Percentiles rank a stretch among this genome's conserved stretches.
Evolutionary conservation across 2,113 vertebrate genomes (phyloP).

Genomic region (Bucco capensis): DNA sequence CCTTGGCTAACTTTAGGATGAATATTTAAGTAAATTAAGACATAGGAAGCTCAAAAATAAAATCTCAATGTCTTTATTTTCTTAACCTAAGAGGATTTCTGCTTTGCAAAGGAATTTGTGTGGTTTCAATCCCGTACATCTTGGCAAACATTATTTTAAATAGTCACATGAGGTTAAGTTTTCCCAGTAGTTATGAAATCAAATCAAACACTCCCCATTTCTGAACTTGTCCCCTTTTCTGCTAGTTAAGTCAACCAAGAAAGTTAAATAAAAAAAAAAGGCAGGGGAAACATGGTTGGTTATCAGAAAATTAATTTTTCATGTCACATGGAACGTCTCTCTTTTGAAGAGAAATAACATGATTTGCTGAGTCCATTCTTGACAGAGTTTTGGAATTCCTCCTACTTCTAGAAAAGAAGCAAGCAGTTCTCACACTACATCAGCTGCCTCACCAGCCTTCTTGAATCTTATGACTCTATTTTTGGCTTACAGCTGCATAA

Average conservation of each 20-base stretch:
- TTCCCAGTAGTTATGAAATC: background rate
- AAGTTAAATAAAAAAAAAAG: background rate
- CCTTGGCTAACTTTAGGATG: background rate
- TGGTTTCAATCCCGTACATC: background rate
- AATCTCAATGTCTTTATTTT: background rate
- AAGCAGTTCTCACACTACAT: background rate
- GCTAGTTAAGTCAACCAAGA: background rate
- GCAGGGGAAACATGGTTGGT: background rate
- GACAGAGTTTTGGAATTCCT: background rate
- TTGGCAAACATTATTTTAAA: background rate
- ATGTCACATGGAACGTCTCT: background rate
- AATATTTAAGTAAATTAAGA: background rate
- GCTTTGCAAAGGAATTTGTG: background rate
- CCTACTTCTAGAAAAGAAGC: background rate
- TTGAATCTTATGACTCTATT: slow-evolving; percentile 6
- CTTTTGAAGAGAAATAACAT: background rate
- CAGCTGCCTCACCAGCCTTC: slow-evolving; percentile 1
- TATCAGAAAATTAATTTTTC: background rate
- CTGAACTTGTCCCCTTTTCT: background rate
- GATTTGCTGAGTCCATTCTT: background rate
- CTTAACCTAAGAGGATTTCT: background rate
- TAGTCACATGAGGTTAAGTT: background rate
- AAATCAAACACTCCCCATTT: background rate
- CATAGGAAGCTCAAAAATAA: background rate
- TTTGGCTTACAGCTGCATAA: slow-evolving; percentile 49